These are phyloP conservation scores for Grantiella picta DNA, from an alignment of 2,113 vertebrate genomes.

Conservation along the genomic window DNA sequence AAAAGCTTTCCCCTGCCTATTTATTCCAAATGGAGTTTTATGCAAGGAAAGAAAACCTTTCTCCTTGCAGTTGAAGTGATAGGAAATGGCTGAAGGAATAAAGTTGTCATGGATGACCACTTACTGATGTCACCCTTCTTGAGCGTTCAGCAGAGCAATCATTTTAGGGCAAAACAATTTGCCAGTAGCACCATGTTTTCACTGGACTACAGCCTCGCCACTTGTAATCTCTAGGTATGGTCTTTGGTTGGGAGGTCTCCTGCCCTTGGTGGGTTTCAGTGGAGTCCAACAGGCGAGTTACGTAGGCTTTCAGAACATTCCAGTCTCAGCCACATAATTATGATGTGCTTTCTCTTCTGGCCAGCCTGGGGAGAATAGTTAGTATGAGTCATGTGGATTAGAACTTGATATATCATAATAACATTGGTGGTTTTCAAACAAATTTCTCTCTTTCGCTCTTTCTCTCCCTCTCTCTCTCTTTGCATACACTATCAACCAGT, in stretches of 20 bases:
- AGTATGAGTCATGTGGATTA: conserved; percentile 48
- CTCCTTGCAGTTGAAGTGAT: background rate
- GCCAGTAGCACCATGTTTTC: background rate
- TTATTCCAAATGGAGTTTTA: background rate
- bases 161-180: conserved; percentile 22
- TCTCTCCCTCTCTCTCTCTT: background rate
- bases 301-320: background rate
- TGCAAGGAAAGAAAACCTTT: background rate
- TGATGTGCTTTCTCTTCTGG: conserved; percentile 35
- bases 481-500: background rate
- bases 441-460: background rate
- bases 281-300: background rate
- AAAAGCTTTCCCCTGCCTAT: background rate
- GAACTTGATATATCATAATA: background rate
- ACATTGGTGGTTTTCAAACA: conserved; percentile 23
- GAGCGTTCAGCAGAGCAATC: background rate
- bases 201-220: background rate
- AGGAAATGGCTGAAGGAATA: background rate
- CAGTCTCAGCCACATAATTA: background rate
- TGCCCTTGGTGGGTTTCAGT: conserved; percentile 40
- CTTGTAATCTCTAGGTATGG: conserved; percentile 2
- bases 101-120: conserved; percentile 1
- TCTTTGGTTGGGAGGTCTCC: background rate
- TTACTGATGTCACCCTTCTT: background rate
- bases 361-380: background rate